phyloP scores from a whole-genome alignment of 2,113 vertebrate genomes.

The Mormyrus iriodes region DNA sequence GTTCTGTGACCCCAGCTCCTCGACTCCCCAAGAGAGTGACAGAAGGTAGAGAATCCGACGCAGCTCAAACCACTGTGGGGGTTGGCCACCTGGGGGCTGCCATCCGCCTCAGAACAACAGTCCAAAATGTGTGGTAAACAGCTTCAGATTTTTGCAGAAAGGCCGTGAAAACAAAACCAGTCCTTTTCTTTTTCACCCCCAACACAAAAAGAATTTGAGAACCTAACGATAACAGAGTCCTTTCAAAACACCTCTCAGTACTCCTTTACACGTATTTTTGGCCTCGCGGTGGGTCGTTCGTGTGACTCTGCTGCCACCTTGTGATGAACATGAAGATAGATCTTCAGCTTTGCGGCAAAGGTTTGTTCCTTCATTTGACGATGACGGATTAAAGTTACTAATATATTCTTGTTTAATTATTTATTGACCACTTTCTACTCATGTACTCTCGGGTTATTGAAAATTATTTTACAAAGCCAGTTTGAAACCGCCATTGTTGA shows the following conservation, averaged over 20 bases:
- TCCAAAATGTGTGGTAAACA: constrained; percentile 1
- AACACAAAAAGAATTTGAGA: constrained; percentile 19
- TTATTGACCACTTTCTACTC: constrained; percentile 61
- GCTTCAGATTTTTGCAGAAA: constrained; percentile 12
- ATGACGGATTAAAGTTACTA: constrained; percentile 59
- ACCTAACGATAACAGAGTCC: constrained; percentile 17
- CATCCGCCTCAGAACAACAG: background rate
- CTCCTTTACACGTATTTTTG: constrained; percentile 46
- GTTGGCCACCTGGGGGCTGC: background rate
- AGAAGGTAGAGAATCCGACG: background rate
- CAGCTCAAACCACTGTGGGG: background rate
- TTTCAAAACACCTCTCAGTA: constrained; percentile 39
- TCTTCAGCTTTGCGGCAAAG: constrained; percentile 27
- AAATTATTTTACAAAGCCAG: constrained; percentile 55
- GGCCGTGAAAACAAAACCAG: background rate
- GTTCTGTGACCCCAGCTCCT: background rate
- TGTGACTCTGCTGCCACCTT: constrained; percentile 31
- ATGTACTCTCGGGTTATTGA: constrained; percentile 65
- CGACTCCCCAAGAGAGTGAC: background rate
- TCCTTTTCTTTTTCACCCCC: background rate
- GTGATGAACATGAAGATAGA: constrained; percentile 34
- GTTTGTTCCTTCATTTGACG: constrained; percentile 51
- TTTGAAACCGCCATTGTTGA: constrained; percentile 50
- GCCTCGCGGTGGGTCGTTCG: constrained; percentile 38
- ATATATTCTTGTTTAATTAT: constrained; percentile 66